phyloP scores from a whole-genome alignment of 2,797 vertebrate species.

The Lagodon rhomboides region DNA sequence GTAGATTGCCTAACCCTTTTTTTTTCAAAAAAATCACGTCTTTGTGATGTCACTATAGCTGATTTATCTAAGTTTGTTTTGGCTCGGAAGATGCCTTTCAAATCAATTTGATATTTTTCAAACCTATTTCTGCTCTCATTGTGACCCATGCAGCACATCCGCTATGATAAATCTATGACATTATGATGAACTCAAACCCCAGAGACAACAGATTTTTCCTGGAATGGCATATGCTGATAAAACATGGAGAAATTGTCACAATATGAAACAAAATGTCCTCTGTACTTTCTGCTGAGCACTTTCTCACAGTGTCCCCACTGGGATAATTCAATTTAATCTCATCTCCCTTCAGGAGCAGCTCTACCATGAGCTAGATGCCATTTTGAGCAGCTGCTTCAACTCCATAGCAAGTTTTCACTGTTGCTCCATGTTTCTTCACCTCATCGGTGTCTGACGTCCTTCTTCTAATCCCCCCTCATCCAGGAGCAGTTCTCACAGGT shows the following conservation, averaged over 20 bases:
- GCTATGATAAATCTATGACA: not conserved
- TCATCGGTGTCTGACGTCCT: slow-evolving; percentile 14
- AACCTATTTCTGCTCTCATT: not conserved
- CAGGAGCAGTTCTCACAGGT: slow-evolving; percentile 98
- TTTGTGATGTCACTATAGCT: not conserved
- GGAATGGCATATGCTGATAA: slow-evolving; percentile 1
- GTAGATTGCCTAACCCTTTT: not conserved
- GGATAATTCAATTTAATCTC: slow-evolving; percentile 2
- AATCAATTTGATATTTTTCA: slow-evolving; percentile 8
- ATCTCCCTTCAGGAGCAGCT: slow-evolving; percentile 4
- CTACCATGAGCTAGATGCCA: slow-evolving; percentile 1
- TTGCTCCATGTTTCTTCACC: not conserved
- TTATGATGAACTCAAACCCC: not conserved
- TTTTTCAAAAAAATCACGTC: not conserved
- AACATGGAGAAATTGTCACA: not conserved
- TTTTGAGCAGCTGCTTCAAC: slow-evolving; percentile 5
- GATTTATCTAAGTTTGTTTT: slow-evolving; percentile 22
- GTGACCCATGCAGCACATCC: slow-evolving; percentile 4
- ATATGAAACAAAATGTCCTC: slow-evolving; percentile 6
- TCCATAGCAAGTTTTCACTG: not conserved
- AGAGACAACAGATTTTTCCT: not conserved
- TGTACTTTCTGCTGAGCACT: not conserved
- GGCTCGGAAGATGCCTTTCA: not conserved
- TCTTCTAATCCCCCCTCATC: slow-evolving; percentile 11
- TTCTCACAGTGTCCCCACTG: not conserved